A percentile compares a stretch with the other conserved stretches of the same genome.
phyloP scores from a whole-genome alignment of 2,797 vertebrate species.

The Tauraco hartlaubi region DNA sequence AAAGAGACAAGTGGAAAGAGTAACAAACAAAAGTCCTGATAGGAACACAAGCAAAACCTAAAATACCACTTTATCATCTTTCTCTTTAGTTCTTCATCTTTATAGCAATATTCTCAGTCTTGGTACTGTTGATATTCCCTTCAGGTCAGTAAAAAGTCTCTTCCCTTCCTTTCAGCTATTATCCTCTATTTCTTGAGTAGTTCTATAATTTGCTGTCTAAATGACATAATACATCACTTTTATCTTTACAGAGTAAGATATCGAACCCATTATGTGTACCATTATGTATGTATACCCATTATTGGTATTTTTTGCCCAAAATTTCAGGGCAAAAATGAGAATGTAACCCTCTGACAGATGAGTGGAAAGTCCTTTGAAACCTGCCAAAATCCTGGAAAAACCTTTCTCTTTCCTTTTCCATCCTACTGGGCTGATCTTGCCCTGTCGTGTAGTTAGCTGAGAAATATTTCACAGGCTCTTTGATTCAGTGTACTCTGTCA shows the following conservation, averaged over 20 bases:
- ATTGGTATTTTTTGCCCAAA: too few relatives aligned
- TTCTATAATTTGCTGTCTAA: not conserved
- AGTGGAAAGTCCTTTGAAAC: not conserved
- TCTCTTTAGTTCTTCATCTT: not conserved
- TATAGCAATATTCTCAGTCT: not conserved
- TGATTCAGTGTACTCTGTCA: not conserved
- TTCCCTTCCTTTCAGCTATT: not conserved
- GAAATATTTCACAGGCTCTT: not conserved
- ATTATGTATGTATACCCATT: too few relatives aligned
- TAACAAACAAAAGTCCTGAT: not conserved
- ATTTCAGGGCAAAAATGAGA: not conserved
- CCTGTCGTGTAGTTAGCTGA: not conserved
- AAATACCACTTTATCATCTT: not conserved
- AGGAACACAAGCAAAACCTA: not conserved
- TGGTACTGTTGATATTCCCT: not conserved
- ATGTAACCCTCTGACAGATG: not conserved
- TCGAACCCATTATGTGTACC: not conserved
- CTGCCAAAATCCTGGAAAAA: not conserved
- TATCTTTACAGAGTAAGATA: not conserved
- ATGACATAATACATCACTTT: not conserved
- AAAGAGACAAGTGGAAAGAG: not conserved
- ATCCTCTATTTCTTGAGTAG: not conserved
- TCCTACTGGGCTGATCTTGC: not conserved
- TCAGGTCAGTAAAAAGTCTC: not conserved
- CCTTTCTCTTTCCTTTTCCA: not conserved